Base-by-base conservation (phyloP, 2,888 invertebrate species). In the Megastigmus dorsalis region DNA sequence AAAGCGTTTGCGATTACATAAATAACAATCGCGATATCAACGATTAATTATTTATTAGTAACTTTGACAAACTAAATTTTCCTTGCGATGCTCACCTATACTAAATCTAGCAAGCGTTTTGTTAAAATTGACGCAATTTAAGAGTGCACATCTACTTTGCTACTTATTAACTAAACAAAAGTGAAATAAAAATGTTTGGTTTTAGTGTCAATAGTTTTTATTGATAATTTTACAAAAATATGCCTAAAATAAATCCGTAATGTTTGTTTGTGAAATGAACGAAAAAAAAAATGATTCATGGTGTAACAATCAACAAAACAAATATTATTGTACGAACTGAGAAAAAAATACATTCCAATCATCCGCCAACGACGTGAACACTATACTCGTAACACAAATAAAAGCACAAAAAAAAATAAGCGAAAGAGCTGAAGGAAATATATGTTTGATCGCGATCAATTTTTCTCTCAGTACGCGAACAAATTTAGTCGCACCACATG, bases 171-270 rank as follows among this genome's bases (percentile, higher is more conserved):
- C 43, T 55, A 68, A n/a, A n/a, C n/a, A n/a, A 28, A 50, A 68
- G 50, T 50, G 13, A 68, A 59, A 57, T 33, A 50, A 59, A 57
- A 36, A 33, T 6, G n/a, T n/a, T 41, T 43, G 10, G 3, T 23
- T 48, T 13, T 30, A 30, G 38, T 18, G 13, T 59, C 38, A 59
- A 68, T 50, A n/a, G n/a, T 50, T 28, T 68, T 68, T 68, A 68
- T 68, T 68, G 28, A 59, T 59, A 59, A 67, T 28, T 38, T 59
- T 68, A 68, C 59, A 68, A 59, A 59, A 23, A 15, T 48, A 45
- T 36, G n/a, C n/a, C n/a, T 38, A 38, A n/a, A 6, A 1, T 15
- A 26, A 30, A n/a, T n/a, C n/a, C n/a, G n/a, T 60, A 62, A 62
- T 45, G 9, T 13, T 15, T 59, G 41, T 59, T 23, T 26, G 41